Percentiles rank a stretch among this genome's conserved stretches.
phyloP scores from a whole-genome alignment of 2,797 vertebrate genomes.

The Neosilurus mollespiculum region DNA sequence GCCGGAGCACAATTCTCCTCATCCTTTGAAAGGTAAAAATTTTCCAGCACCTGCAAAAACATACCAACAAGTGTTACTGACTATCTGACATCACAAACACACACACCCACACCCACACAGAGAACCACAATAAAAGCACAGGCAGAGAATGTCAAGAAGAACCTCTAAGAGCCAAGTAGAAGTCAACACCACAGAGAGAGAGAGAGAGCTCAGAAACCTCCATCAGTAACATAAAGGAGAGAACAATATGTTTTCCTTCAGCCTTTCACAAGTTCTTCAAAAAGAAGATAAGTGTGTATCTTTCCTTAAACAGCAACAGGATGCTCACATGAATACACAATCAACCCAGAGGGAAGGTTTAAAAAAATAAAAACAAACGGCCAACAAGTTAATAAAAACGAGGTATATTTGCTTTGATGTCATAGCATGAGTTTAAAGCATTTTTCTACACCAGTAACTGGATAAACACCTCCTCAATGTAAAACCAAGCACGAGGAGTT shows the following conservation, averaged over 20 bases:
- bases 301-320: neutral
- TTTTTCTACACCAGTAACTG: neutral
- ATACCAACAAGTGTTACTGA: conserved; percentile 67
- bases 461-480: neutral
- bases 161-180: neutral
- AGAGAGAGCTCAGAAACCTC: neutral
- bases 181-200: neutral
- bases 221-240: neutral
- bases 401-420: neutral
- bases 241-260: neutral
- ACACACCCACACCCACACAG: conserved; percentile 53
- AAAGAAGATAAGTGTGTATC: neutral
- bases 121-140: neutral
- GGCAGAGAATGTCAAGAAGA: conserved; percentile 24
- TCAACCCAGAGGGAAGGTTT: neutral
- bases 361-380: too few relatives aligned
- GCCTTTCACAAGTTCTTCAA: neutral
- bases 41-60: conserved; percentile 80
- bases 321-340: neutral
- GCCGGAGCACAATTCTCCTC: conserved; percentile 58
- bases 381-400: neutral
- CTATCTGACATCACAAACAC: conserved; percentile 15
- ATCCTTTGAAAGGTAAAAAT: conserved; percentile 67
- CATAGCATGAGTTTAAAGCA: neutral
- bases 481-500: neutral